Conservation (phyloP, 2,797 vertebrate species). For the Enteromius anoplus region DNA sequence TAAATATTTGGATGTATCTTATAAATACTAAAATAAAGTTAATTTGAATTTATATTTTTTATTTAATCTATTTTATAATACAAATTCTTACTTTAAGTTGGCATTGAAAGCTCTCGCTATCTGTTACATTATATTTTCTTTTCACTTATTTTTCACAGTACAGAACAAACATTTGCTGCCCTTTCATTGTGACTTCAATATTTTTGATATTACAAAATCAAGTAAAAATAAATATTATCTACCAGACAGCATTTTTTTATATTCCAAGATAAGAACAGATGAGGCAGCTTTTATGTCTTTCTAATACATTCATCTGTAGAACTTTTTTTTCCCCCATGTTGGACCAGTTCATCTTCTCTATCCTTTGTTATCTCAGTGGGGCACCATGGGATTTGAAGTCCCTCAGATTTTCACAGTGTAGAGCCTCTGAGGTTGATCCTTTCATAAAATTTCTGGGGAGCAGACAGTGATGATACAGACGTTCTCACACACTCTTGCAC, state of each 20-base stretch:
- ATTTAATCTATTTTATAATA: background rate
- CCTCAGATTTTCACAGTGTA: slow-evolving; percentile 1
- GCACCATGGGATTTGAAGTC: slow-evolving; percentile 28
- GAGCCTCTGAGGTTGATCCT: slow-evolving; percentile 23
- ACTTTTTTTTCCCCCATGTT: background rate
- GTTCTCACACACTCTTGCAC: slow-evolving; percentile 22
- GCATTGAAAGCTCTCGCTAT: background rate
- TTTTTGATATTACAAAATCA: background rate
- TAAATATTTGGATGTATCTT: background rate
- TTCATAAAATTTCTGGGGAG: slow-evolving; percentile 15
- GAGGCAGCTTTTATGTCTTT: background rate
- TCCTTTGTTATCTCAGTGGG: slow-evolving; percentile 10
- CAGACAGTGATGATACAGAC: slow-evolving; percentile 10
- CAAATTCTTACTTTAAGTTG: background rate
- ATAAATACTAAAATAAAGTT: background rate
- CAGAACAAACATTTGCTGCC: background rate
- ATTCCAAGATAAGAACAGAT: background rate
- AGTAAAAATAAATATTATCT: background rate
- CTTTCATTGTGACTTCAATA: background rate
- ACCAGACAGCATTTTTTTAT: background rate
- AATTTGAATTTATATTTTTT: background rate
- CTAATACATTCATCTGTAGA: background rate
- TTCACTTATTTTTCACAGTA: background rate
- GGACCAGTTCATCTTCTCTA: slow-evolving; percentile 17
- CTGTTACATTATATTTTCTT: background rate